phyloP scores from a whole-genome alignment of 2,888 invertebrate genomes.

The Adelognathus sp. region DNA sequence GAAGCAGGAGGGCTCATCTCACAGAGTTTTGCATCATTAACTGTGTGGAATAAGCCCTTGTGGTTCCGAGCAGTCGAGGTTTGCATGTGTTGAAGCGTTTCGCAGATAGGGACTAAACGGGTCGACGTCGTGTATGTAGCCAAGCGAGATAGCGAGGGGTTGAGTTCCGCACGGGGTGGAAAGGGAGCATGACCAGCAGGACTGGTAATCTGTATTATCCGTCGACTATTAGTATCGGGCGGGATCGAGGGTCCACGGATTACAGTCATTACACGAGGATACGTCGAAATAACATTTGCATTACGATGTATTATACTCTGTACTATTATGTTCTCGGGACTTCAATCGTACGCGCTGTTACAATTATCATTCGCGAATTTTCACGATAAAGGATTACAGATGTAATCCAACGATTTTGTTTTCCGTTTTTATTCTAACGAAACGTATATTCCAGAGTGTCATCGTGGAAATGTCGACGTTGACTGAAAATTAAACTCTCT shows the following conservation, averaged over 20 bases:
- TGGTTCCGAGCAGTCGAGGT: no score
- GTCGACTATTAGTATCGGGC: conserved; percentile 78
- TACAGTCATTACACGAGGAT: conserved; percentile 74
- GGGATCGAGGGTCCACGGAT: conserved; percentile 75
- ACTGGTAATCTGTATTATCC: conserved; percentile 80
- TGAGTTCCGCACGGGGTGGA: conserved; percentile 39
- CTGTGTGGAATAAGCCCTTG: no score
- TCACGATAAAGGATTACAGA: conserved; percentile 4
- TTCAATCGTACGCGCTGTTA: conserved; percentile 32
- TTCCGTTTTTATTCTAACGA: neutral
- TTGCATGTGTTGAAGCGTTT: neutral
- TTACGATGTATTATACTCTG: conserved; percentile 50
- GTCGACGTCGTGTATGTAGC: conserved; percentile 10
- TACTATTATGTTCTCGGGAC: neutral
- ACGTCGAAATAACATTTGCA: conserved; percentile 73
- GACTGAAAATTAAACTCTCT: no score
- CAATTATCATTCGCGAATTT: conserved; percentile 64
- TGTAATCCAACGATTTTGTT: neutral
- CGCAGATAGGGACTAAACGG: conserved; percentile 24
- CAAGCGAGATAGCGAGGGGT: conserved; percentile 4
- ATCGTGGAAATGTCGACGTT: neutral
- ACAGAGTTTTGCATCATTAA: no score
- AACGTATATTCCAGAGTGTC: neutral
- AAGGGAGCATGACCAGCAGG: conserved; percentile 62
- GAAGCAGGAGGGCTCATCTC: no score